A percentile compares a stretch with the other conserved stretches of the same genome.
Conservation (phyloP, 2,797 vertebrate genomes). For the Megaceryle alcyon region DNA sequence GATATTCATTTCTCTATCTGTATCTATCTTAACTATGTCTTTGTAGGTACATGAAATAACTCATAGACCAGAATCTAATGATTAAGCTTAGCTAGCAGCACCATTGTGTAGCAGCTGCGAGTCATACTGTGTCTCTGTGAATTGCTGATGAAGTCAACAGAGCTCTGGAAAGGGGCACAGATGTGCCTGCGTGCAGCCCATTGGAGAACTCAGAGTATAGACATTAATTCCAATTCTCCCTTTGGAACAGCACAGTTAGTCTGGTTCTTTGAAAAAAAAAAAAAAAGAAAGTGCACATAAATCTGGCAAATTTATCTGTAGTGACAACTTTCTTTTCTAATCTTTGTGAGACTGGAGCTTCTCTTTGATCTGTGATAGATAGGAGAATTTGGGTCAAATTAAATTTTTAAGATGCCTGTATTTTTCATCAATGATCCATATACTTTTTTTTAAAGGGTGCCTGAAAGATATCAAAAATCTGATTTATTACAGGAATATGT, state of each 20-base stretch:
- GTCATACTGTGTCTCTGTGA: not conserved
- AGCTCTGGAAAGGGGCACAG: slow-evolving; percentile 37
- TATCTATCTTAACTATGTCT: slow-evolving; percentile 44
- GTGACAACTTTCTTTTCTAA: not conserved
- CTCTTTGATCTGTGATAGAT: not conserved
- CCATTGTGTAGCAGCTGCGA: slow-evolving; percentile 8
- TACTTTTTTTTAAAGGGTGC: not conserved
- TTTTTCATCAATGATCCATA: not conserved
- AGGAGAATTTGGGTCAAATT: not conserved
- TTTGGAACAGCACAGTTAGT: not conserved
- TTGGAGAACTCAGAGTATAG: not conserved
- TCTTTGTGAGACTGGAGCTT: not conserved
- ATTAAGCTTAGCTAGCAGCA: slow-evolving; percentile 1
- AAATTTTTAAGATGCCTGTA: not conserved
- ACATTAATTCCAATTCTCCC: slow-evolving; percentile 18
- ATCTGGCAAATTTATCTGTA: not conserved
- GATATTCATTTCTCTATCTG: slow-evolving; percentile 51
- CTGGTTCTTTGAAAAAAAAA: not conserved
- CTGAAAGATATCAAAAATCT: not conserved
- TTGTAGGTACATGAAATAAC: slow-evolving; percentile 44
- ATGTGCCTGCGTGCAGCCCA: slow-evolving; percentile 5
- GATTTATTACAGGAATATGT: slow-evolving; percentile 2
- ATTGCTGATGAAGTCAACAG: slow-evolving; percentile 40
- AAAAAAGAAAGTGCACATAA: not conserved
- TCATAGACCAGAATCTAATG: slow-evolving; percentile 37